Conservation (phyloP, 2,113 vertebrate genomes). For the Percopsis transmontana region DNA sequence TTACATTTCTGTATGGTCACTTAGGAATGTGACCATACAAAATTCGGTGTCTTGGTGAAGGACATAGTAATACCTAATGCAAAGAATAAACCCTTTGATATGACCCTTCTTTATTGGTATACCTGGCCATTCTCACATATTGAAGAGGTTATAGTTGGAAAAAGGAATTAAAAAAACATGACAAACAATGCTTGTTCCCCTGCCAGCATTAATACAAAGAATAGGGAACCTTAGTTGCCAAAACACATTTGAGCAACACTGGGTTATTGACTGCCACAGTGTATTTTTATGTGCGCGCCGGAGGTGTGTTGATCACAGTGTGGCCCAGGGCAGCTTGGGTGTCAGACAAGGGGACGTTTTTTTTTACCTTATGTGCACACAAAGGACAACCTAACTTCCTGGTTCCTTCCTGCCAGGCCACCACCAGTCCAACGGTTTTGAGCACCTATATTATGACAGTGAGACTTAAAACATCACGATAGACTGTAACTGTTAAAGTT, state of each 20-base stretch:
- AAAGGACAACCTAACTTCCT: slow-evolving; percentile 64
- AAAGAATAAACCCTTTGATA: too few relatives aligned
- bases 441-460: slow-evolving; percentile 38
- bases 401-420: slow-evolving; percentile 63
- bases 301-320: slow-evolving; percentile 33
- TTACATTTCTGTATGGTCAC: too few relatives aligned
- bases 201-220: slow-evolving; percentile 44
- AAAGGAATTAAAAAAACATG: too few relatives aligned
- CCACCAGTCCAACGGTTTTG: slow-evolving; percentile 56
- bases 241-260: slow-evolving; percentile 38
- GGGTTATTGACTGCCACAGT: slow-evolving; percentile 39
- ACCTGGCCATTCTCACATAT: too few relatives aligned
- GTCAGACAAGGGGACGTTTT: slow-evolving; percentile 52
- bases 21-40: too few relatives aligned
- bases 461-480: too few relatives aligned
- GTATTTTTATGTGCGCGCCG: slow-evolving; percentile 21
- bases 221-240: slow-evolving; percentile 19
- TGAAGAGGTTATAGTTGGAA: too few relatives aligned
- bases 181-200: slow-evolving; percentile 59
- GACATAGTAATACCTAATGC: neutral
- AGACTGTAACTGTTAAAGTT: too few relatives aligned
- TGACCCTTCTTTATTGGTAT: too few relatives aligned
- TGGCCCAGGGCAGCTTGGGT: slow-evolving; percentile 45
- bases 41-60: neutral
- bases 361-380: slow-evolving; percentile 51